These are phyloP conservation scores for Nylanderia fulva DNA, from an alignment of 1,140 invertebrate genomes.

Conservation along the genomic window DNA sequence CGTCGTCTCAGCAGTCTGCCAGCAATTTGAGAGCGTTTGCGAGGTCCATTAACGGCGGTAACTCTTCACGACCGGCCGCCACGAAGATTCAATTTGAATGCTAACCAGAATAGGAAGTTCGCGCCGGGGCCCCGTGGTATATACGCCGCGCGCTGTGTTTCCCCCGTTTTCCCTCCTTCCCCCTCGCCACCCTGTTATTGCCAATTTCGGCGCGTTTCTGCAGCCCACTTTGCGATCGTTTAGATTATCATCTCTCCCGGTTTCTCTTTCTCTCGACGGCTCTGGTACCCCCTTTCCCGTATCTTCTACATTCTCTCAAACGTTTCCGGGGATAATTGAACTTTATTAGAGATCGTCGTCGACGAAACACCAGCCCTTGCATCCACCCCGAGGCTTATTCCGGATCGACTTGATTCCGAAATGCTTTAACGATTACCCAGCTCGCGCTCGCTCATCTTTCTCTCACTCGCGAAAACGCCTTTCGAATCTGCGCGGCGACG, in stretches of 20 bases:
- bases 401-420: constrained; percentile 65
- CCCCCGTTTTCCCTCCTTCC: constrained; percentile 26
- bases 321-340: constrained; percentile 79
- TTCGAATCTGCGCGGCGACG: constrained; percentile 28
- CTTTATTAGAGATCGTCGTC: constrained; percentile 77
- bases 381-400: constrained; percentile 49
- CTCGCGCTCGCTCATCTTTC: constrained; percentile 23
- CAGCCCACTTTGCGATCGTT: constrained; percentile 83
- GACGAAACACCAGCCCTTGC: constrained; percentile 62
- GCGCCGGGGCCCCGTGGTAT: constrained; percentile 74
- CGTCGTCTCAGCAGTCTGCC: constrained; percentile 77
- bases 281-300: constrained; percentile 15
- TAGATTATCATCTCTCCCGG: constrained; percentile 83
- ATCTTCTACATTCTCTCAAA: constrained; percentile 57
- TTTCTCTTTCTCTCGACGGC: constrained; percentile 73
- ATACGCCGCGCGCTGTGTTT: constrained; percentile 66
- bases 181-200: constrained; percentile 79
- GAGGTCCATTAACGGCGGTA: constrained; percentile 82
- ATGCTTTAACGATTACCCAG: constrained; percentile 58
- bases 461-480: constrained; percentile 50
- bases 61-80: constrained; percentile 81
- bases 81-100: constrained; percentile 84
- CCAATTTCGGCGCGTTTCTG: constrained; percentile 82
- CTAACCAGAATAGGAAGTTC: constrained; percentile 83
- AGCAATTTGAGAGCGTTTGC: constrained; percentile 80